A percentile compares a stretch with the other conserved stretches of the same genome.
Conservation (phyloP, 2,888 invertebrate genomes). For the Deilephila elpenor region DNA sequence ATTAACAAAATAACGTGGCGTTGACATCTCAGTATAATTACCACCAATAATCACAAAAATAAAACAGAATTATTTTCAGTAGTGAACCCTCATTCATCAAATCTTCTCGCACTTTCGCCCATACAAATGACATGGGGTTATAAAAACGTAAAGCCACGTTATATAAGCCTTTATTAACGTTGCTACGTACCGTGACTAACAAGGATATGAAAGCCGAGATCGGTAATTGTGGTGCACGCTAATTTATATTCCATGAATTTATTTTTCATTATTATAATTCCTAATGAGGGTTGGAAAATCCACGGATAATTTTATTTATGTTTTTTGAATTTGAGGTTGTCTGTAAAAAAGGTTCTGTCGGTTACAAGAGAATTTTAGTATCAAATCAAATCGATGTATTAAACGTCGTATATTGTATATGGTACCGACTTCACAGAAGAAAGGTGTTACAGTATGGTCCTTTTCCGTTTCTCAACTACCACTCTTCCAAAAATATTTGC, state of each 20-base stretch:
- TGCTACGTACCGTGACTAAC: slow-evolving; percentile 20
- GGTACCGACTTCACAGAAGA: too few species aligned
- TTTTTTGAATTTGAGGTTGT: too few species aligned
- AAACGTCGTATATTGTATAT: too few species aligned
- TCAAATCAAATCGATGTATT: too few species aligned
- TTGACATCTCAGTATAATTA: too few species aligned
- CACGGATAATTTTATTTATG: too few species aligned
- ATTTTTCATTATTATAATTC: background rate
- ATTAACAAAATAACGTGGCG: too few species aligned
- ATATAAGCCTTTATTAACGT: slow-evolving; percentile 22
- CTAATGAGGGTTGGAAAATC: background rate
- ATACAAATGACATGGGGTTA: slow-evolving; percentile 14
- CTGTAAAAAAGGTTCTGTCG: too few species aligned
- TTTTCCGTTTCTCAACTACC: too few species aligned
- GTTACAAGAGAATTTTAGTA: too few species aligned
- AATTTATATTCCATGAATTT: slow-evolving; percentile 6
- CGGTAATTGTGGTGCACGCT: slow-evolving; percentile 4
- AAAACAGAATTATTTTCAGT: background rate
- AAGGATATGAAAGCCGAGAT: slow-evolving; percentile 22
- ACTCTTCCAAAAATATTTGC: too few species aligned
- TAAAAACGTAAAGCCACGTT: slow-evolving; percentile 19
- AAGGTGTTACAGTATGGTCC: too few species aligned
- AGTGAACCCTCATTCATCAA: background rate
- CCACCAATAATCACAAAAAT: background rate
- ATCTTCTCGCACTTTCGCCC: background rate